Percentiles rank a stretch among this genome's conserved stretches.
These are phyloP conservation scores for Chitala chitala DNA, from an alignment of 2,113 vertebrate genomes.

Conservation along the genomic window DNA sequence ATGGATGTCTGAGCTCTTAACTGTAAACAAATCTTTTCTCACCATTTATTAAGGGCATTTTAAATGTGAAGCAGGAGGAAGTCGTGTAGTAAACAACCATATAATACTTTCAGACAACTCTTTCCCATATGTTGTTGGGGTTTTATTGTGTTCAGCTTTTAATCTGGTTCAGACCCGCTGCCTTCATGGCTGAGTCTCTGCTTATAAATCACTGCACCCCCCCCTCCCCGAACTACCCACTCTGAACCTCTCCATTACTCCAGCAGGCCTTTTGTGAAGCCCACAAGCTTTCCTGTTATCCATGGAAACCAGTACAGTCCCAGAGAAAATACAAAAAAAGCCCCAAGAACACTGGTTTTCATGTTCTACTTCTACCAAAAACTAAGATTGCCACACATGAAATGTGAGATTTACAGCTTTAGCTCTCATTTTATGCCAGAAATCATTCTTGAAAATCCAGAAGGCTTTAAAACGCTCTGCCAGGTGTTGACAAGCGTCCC, in stretches of 20 bases:
- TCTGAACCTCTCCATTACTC: neutral
- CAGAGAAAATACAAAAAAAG: neutral
- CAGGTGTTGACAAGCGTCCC: too few species aligned
- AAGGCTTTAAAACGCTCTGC: too few species aligned
- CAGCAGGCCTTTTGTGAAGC: conserved; percentile 6
- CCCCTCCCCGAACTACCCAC: neutral
- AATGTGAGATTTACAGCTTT: neutral
- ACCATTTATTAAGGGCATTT: neutral
- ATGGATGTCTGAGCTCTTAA: neutral
- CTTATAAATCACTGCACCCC: neutral
- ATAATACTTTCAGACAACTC: neutral
- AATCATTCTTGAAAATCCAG: too few species aligned
- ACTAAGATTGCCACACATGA: neutral
- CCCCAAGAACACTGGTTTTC: neutral
- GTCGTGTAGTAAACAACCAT: too few species aligned
- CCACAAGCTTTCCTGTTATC: neutral
- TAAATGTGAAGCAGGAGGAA: too few species aligned
- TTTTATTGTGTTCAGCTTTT: neutral
- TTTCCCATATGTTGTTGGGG: neutral
- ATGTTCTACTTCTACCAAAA: neutral
- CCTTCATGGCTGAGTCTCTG: neutral
- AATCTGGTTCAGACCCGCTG: neutral
- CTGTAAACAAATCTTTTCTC: too few species aligned
- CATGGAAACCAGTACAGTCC: conserved; percentile 13
- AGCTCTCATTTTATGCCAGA: neutral